Percentiles rank a stretch among this genome's conserved stretches.
phyloP scores from a whole-genome alignment of 2,113 vertebrate species.

The Tupaia tana region DNA sequence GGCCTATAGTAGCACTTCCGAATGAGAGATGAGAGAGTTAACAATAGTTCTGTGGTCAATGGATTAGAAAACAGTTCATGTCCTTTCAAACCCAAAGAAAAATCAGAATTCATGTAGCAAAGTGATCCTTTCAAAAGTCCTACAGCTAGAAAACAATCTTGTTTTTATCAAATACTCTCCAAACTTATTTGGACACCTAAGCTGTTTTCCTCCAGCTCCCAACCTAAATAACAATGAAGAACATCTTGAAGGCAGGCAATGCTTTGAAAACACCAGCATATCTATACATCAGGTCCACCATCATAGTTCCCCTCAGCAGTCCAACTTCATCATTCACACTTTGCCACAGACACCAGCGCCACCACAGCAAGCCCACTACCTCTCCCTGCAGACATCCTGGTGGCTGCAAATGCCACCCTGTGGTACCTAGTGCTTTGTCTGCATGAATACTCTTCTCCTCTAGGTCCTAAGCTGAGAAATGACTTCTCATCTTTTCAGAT shows the following conservation, averaged over 20 bases:
- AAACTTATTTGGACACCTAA: background rate
- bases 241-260: background rate
- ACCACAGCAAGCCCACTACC: background rate
- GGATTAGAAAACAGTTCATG: background rate
- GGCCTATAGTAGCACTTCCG: background rate
- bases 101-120: background rate
- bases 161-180: background rate
- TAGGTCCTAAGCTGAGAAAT: background rate
- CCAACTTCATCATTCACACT: rapidly evolving
- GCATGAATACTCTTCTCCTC: background rate
- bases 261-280: background rate
- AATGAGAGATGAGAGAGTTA: rapidly evolving
- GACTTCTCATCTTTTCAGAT: background rate
- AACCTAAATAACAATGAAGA: background rate
- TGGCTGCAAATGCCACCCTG: too few relatives aligned
- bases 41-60: background rate
- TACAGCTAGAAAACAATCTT: background rate
- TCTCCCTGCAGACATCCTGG: too few relatives aligned
- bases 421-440: background rate
- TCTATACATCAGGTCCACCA: too few relatives aligned
- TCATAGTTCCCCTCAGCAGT: background rate
- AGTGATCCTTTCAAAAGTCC: background rate
- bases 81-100: background rate
- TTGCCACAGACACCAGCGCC: background rate
- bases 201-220: background rate